phyloP scores from a whole-genome alignment of 2,888 invertebrate species.

The Branchinecta sandiegonensis region DNA sequence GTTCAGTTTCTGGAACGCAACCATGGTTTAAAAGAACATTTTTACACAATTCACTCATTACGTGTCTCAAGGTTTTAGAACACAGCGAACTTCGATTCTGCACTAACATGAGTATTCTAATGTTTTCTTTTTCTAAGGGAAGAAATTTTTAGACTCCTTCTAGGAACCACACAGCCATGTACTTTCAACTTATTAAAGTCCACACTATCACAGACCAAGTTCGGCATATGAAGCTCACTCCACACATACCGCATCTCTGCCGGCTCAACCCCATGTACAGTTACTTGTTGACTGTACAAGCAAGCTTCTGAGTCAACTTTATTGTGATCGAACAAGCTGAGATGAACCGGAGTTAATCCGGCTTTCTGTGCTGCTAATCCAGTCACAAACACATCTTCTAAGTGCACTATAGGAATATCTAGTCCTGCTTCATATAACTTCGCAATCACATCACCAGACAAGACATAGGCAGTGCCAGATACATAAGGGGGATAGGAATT shows the following conservation, averaged over 20 bases:
- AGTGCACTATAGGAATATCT: conserved; percentile 47
- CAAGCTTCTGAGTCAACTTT: conserved; percentile 29
- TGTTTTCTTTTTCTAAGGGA: too few relatives aligned
- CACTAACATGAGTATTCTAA: too few relatives aligned
- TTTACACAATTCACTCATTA: too few relatives aligned
- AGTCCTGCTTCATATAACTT: conserved; percentile 52
- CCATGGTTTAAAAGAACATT: too few relatives aligned
- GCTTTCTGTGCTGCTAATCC: conserved; percentile 29
- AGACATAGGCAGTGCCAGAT: conserved; percentile 64
- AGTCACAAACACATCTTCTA: conserved; percentile 33
- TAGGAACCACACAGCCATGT: not conserved
- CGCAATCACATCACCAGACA: conserved; percentile 50
- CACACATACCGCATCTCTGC: conserved; percentile 29
- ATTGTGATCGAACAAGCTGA: conserved; percentile 27
- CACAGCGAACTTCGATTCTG: too few relatives aligned
- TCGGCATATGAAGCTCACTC: conserved; percentile 26
- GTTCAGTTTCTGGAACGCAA: too few relatives aligned
- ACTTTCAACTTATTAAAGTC: conserved; percentile 6
- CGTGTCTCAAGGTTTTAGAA: too few relatives aligned
- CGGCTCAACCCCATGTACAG: conserved; percentile 29
- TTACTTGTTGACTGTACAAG: conserved; percentile 29
- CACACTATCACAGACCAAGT: conserved; percentile 13
- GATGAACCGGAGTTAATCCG: conserved; percentile 19
- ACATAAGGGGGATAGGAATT: conserved; percentile 61
- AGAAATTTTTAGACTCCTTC: too few relatives aligned